Evolutionary conservation across 2,113 vertebrate genomes (phyloP), one percentile per base, ranked within the genome.

Genomic region (Stegastes partitus): DNA sequence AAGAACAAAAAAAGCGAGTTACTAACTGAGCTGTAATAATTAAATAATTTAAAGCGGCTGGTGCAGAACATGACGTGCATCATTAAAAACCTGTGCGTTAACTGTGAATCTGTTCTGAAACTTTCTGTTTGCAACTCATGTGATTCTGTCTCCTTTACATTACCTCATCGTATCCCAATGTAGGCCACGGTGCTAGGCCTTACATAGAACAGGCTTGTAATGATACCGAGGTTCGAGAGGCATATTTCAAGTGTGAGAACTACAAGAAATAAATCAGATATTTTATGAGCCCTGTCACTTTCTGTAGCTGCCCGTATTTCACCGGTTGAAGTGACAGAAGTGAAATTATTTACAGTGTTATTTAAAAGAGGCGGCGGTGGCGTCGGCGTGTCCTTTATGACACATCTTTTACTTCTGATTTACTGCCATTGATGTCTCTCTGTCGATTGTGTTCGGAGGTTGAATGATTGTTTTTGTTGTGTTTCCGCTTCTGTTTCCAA

Each of bases 201-300:
- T 66, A 66, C 63, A 74, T 78, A 89, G 80, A 66, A 55, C 31
- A 45, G 5, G 16, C 67, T 58, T 57, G 18, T 45, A 47, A 45
- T 78, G 45, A 78, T 75, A 28, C 68, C 34, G 77, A 79, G 77
- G 85, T 91, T 75, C 70, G 69, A 91, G 69, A 86, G 68, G 58
- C 51, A 71, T 68, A 74, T 79, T 87, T 75, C 31, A 72, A 26
- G 59, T 69, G 62, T 42, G 61, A 62, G 67, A 72, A 53, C 53
- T 42, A 59, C 65, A 47, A n/a, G 51, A 28, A 66, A 74, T 90
- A 74, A 83, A 86, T 88, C 63, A 73, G 8, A 34, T 50, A 4
- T 69, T 84, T 83, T 75, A 82, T 34, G 21, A 80, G 54, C 25
- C 58, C 12, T 76, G 49, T 89, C 73, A 80, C 49, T 62, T 68